A percentile compares a stretch with the other conserved stretches of the same genome.
phyloP scores from a whole-genome alignment of 2,113 vertebrate genomes.

The Felis chaus region DNA sequence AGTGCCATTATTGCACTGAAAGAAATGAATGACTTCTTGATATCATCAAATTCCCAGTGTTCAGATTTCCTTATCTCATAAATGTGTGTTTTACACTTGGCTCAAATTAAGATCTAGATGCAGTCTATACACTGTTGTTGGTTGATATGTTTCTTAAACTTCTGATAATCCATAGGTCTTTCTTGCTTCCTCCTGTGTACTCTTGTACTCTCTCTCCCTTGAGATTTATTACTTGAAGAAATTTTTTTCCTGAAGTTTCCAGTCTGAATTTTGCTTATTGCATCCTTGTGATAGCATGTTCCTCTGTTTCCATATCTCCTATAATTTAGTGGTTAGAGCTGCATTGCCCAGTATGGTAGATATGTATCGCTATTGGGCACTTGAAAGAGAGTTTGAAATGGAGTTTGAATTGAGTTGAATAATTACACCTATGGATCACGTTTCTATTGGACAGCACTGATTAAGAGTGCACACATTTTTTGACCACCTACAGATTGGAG shows the following conservation, averaged over 20 bases:
- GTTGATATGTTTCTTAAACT: background rate
- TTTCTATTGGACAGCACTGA: background rate
- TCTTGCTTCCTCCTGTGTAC: background rate
- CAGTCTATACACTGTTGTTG: background rate
- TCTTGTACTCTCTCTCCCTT: background rate
- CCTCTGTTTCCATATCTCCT: background rate
- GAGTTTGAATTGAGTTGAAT: background rate
- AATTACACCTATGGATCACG: background rate
- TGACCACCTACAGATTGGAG: background rate
- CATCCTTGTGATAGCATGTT: background rate
- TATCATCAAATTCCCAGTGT: background rate
- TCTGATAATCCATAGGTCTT: background rate
- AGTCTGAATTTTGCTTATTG: background rate
- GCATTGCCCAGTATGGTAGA: background rate
- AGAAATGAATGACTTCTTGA: background rate
- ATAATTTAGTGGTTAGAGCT: background rate
- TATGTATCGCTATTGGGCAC: background rate
- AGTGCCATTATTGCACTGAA: background rate
- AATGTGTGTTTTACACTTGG: background rate
- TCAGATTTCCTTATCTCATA: background rate
- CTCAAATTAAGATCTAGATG: slow-evolving; percentile 1
- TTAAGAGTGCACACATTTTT: background rate
- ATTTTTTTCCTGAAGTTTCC: background rate
- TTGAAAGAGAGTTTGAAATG: background rate
- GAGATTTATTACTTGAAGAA: background rate